Percentiles rank a stretch among this genome's conserved stretches.
phyloP scores from a whole-genome alignment of 2,888 invertebrate species.

The Ashinkailepas kermadecensis region DNA sequence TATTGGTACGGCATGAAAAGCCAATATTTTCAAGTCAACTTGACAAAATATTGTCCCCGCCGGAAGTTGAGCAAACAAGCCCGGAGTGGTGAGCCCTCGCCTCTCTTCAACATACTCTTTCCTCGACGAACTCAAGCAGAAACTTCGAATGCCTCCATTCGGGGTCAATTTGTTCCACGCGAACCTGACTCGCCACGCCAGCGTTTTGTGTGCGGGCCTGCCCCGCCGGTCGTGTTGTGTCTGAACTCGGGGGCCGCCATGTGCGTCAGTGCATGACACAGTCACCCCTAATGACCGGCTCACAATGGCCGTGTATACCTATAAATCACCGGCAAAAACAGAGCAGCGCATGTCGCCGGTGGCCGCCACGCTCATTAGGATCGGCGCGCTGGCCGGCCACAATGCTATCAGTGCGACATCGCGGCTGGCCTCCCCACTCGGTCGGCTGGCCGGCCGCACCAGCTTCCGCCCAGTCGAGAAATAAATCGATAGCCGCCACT shows the following conservation, averaged over 20 bases:
- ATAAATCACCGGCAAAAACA: slow-evolving; percentile 22
- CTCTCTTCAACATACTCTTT: no score
- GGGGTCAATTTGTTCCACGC: no score
- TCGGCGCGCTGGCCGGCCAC: background rate
- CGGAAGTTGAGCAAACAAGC: no score
- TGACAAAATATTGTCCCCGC: no score
- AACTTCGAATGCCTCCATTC: no score
- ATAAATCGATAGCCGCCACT: background rate
- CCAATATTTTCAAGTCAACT: no score
- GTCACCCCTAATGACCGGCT: background rate
- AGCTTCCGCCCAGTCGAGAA: background rate
- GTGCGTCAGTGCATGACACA: background rate
- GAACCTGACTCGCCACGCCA: background rate
- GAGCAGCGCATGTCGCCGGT: background rate
- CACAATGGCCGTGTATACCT: background rate
- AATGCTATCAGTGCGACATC: background rate
- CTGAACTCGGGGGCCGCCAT: background rate
- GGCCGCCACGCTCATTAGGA: background rate
- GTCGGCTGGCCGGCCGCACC: background rate
- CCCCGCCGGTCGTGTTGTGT: background rate
- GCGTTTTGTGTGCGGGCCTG: background rate
- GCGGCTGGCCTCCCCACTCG: background rate
- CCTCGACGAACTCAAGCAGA: no score
- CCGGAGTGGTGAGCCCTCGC: no score
- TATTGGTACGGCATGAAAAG: no score